Evolutionary conservation across 2,797 vertebrate genomes (phyloP), one percentile per base, ranked within the genome.

Genomic region (Squalus acanthias): DNA sequence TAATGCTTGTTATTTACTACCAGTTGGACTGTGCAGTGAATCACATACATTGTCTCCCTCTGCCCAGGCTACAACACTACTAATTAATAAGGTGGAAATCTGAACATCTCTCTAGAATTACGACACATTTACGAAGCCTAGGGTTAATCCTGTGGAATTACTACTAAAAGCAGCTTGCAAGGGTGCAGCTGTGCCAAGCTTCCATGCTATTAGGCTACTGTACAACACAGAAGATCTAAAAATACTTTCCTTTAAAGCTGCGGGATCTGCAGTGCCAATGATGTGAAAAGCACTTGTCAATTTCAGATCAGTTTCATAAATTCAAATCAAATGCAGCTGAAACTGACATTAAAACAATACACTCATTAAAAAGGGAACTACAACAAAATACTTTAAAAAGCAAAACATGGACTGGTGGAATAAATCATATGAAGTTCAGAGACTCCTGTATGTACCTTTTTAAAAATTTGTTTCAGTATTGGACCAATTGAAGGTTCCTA

Each of bases 1-100:
- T 95, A 95, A 95, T 95, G 67, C 50, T 76, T 76, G 46, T 95
- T 95, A 95, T 95, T 95, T 95, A 95, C 94, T 76, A 95, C 26
- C 72, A 74, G 70, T 95, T 76, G 94, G 70, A 76, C 94, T 57
- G 70, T 76, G 50, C 94, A 60, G 70, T 95, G 94, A 74, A 95
- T 95, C 53, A 57, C 70, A 95, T 60, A 95, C 46, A 76, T 76
- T 95, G 70, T 76, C 70, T 95, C 69, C 70, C 24, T 95, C 9
- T 95, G 50, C 69, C 94, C 6, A 22, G 69, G 39, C 69, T 57
- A 95, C 94, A 95, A 13, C 46, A 95, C 46, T 57, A 72, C 69
- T 95, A 95, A 95, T 95, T 95, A 72, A 95, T 95, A 70, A 57
- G 50, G 94, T 95, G 29, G 94, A 76, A 95, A 74, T 95, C 70